Evolutionary conservation across 2,797 vertebrate species (phyloP), one percentile per base, ranked within the genome.

Genomic region (Coluber constrictor): DNA sequence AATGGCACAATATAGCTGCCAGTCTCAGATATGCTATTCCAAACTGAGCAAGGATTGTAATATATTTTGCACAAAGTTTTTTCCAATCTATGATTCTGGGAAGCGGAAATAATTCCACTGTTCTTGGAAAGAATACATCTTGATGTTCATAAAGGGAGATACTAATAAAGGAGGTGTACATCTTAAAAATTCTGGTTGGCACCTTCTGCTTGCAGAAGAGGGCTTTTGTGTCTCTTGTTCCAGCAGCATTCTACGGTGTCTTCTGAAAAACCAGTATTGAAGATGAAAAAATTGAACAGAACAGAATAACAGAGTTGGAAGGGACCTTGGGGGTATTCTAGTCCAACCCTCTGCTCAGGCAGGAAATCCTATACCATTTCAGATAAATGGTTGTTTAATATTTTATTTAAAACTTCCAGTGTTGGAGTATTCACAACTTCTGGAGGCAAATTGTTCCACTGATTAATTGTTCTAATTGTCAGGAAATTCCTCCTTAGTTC

Each of bases 1-100:
- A 96, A 16, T 91, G 93, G 91, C 87, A 87, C 74, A 93, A 90
- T 95, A 93, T 90, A 89, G 93, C 95, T 94, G 93, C 95, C 95
- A 96, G 94, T 93, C 95, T 96, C 92, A 74, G 95, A 96, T 91
- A 87, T 74, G 90, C 95, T 94, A 94, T 93, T 95, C 95, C 93
- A 89, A 93, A 92, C 54, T 91, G 70, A 74, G 94, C 92, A 96
- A 90, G 37, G 56, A 6, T 47, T 83, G 74, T 11, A 83, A 83
- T 47, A 11, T 43, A 43, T 83, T 43, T 83, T 4, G 1, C 37
- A 43, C 37, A 47, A 83, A 43, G 74, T 83, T 43, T 20, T 83
- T 83, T 83, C 74, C 37, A 83, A 43, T 23, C 18, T 47, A 12
- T 83, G 74, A 83, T 47, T 43, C 74, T 51, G 51, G 11, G 9